Evolutionary conservation across 2,113 vertebrate species (phyloP).

Genomic region (Carollia perspicillata): DNA sequence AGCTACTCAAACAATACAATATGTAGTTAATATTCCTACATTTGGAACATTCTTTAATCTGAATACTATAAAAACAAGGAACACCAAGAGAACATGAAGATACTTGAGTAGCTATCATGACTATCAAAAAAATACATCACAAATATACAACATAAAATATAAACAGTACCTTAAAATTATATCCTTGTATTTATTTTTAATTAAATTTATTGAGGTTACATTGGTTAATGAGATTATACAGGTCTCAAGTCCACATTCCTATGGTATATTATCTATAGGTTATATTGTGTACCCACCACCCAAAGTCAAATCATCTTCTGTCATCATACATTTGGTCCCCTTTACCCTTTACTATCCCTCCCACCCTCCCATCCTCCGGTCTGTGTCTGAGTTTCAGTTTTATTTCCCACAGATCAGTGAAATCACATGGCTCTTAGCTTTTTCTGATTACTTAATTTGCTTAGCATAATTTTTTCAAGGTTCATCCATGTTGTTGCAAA

Average conservation of each 20-base stretch:
- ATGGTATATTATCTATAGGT: not conserved
- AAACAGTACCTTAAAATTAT: not conserved
- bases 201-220: not conserved
- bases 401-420: not conserved
- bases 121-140: not conserved
- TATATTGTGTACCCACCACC: not conserved
- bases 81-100: not conserved
- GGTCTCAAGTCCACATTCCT: not conserved
- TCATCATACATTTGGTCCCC: not conserved
- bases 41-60: not conserved
- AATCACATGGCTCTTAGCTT: not conserved
- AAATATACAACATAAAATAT: not conserved
- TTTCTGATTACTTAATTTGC: not conserved
- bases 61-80: not conserved
- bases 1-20: not conserved
- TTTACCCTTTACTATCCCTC: not conserved
- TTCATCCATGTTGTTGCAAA: not conserved
- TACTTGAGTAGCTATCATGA: not conserved
- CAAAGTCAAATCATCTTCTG: not conserved
- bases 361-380: not conserved
- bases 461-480: not conserved
- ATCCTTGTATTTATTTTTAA: not conserved
- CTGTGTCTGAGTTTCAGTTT: not conserved
- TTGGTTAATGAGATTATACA: not conserved
- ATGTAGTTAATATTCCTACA: not conserved